Evolutionary conservation across 2,113 vertebrate species (phyloP).

Genomic region (Genyomyrus donnyi): DNA sequence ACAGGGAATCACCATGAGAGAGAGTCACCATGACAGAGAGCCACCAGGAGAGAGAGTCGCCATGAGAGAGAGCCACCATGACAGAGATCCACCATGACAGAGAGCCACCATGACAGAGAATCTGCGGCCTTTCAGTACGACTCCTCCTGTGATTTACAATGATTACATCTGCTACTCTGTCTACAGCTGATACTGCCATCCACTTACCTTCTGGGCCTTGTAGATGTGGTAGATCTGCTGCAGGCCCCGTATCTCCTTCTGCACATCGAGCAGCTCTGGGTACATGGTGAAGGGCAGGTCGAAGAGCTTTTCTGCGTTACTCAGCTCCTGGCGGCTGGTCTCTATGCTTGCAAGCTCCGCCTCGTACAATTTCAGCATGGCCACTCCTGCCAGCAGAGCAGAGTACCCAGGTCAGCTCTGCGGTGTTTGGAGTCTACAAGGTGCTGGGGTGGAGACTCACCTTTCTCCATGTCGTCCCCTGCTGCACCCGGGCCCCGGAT

Average conservation of each 20-base stretch:
- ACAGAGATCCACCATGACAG: neutral
- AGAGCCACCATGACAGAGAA: neutral
- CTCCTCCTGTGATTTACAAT: neutral
- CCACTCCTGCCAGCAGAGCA: conserved; percentile 57
- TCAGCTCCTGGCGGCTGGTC: conserved; percentile 57
- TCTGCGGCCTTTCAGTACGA: neutral
- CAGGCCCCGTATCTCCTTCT: conserved; percentile 73
- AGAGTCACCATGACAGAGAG: no score
- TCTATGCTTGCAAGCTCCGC: conserved; percentile 65
- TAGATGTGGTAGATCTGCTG: conserved; percentile 75
- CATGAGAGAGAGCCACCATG: no score
- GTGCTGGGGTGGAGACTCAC: conserved; percentile 43
- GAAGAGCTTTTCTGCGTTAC: conserved; percentile 80
- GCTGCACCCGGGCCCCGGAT: conserved; percentile 76
- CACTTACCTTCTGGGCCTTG: conserved; percentile 64
- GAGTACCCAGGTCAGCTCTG: neutral
- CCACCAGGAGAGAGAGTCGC: no score
- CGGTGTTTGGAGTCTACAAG: neutral
- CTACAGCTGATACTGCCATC: neutral
- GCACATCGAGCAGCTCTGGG: conserved; percentile 66
- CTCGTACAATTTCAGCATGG: conserved; percentile 65
- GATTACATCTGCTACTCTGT: neutral
- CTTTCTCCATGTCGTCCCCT: conserved; percentile 81
- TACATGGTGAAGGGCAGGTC: conserved; percentile 71
- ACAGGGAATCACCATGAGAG: no score